Evolutionary conservation across 2,888 invertebrate genomes (phyloP), one percentile per base, ranked within the genome.

Genomic region (Drosophila robusta): DNA sequence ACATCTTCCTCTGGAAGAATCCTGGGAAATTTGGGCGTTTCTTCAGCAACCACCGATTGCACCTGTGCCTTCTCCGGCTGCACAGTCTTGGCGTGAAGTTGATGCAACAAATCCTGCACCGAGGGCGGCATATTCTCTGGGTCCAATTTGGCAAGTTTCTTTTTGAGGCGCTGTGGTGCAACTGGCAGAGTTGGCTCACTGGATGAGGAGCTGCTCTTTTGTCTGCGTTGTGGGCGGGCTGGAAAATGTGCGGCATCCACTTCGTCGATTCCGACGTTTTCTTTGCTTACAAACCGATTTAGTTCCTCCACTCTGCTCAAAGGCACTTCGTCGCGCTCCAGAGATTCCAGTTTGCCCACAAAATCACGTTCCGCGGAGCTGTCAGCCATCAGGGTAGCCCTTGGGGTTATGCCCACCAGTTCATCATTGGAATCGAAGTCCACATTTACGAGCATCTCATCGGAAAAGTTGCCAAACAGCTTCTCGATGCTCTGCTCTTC

Each of bases 401-500:
- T 66, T 0, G 90, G 91, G 1, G 89, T 90, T 22, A 91, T 91
- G 2, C 78, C 88, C 9, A 92, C 63, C 4, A 92, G 58, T 41
- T 92, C 92, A 58, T 91, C 92, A 58, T 91, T 91, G 9, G 91
- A 91, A 72, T 92, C 91, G 44, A 92, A 92, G 50, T 92, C 91
- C 4, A 90, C 91, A 58, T 91, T 89, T 2, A 90, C 91, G 2
- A 92, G 60, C 91, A 92, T 91, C 62, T 92, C 90, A 75, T 92
- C 90, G 3, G 90, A 87, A 26, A 92, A 89, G 22, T 91, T 73
- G 12, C 90, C 90, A 46, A 92, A 91, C 0, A 92, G 80, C 57
- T 91, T 88, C 49, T 92, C 92, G 46, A 92, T 92, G 62, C 92
- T 92, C 16, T 91, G 90, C 24, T 91, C 91, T 55, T 91, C 90